These are phyloP conservation scores for Isurus oxyrinchus DNA, from an alignment of 2,113 vertebrate genomes.

Conservation along the genomic window DNA sequence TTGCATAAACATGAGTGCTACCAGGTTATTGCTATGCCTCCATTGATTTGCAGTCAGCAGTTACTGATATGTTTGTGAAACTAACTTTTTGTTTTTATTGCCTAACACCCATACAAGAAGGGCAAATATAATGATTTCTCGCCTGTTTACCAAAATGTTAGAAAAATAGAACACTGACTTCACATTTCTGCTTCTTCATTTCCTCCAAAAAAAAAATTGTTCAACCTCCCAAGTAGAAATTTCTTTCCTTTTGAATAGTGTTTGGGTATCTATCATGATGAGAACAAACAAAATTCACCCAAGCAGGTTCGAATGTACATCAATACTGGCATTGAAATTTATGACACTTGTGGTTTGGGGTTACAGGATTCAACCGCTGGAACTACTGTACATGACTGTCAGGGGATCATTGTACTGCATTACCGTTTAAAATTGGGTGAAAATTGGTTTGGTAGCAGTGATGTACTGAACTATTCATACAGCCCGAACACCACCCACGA, in stretches of 20 bases:
- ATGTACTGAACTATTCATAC: not conserved
- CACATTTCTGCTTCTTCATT: not conserved
- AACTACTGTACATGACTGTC: not conserved
- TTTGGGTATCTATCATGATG: not conserved
- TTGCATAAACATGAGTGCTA: not conserved
- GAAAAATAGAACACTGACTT: not conserved
- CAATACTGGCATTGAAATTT: constrained; percentile 15
- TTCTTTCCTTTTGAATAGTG: not conserved
- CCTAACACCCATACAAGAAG: not conserved
- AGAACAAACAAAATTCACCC: not conserved
- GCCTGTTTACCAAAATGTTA: not conserved
- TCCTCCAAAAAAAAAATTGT: not conserved
- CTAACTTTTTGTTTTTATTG: not conserved
- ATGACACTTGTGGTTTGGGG: not conserved
- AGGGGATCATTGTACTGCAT: not conserved
- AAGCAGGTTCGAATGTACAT: not conserved
- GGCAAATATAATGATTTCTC: not conserved
- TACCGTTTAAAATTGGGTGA: not conserved
- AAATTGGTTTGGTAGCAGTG: not conserved
- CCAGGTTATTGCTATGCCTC: not conserved
- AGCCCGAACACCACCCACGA: not conserved
- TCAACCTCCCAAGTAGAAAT: not conserved
- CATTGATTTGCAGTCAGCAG: not conserved
- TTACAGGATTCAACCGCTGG: not conserved
- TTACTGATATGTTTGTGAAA: not conserved